Percentiles rank a stretch among this genome's conserved stretches.
These are phyloP conservation scores for Hoplodrina blanda DNA, from an alignment of 2,888 invertebrate species.

Conservation along the genomic window DNA sequence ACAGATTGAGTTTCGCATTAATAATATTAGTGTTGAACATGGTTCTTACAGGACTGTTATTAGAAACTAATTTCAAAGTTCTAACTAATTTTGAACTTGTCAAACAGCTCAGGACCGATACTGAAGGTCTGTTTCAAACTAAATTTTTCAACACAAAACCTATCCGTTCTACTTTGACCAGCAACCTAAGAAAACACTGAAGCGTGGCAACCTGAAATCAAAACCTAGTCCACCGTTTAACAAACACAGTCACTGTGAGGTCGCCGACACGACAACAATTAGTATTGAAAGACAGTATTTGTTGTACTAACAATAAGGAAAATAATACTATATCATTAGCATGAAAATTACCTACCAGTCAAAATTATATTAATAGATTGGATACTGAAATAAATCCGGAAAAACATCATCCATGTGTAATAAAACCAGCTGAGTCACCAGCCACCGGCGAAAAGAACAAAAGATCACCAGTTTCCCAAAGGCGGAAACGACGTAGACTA, in stretches of 20 bases:
- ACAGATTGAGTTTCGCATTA: too few relatives aligned
- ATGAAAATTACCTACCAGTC: slow-evolving; percentile 4
- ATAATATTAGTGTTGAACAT: not conserved
- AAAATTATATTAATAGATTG: slow-evolving; percentile 26
- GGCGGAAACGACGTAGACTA: slow-evolving; percentile 87
- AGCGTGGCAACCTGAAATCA: slow-evolving; percentile 42
- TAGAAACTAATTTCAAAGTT: slow-evolving; percentile 19
- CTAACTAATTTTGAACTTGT: slow-evolving; percentile 6
- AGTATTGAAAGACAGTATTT: slow-evolving; percentile 41
- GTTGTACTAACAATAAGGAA: slow-evolving; percentile 8
- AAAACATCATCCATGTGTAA: slow-evolving; percentile 58
- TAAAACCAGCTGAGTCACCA: slow-evolving; percentile 73
- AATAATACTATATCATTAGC: slow-evolving; percentile 15
- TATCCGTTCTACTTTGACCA: slow-evolving; percentile 31
- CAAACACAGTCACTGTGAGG: slow-evolving; percentile 34
- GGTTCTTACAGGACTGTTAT: slow-evolving; percentile 4
- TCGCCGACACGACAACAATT: slow-evolving; percentile 44
- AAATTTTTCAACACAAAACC: slow-evolving; percentile 25
- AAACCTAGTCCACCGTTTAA: slow-evolving; percentile 39
- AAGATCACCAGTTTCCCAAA: slow-evolving; percentile 81
- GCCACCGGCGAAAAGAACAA: slow-evolving; percentile 78
- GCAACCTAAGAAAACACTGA: slow-evolving; percentile 36
- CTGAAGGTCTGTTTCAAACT: slow-evolving; percentile 8
- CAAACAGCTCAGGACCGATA: slow-evolving; percentile 1
- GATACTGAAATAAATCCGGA: slow-evolving; percentile 57